These are phyloP conservation scores for Hypanus sabinus DNA, from an alignment of 2,113 vertebrate genomes.

Conservation along the genomic window DNA sequence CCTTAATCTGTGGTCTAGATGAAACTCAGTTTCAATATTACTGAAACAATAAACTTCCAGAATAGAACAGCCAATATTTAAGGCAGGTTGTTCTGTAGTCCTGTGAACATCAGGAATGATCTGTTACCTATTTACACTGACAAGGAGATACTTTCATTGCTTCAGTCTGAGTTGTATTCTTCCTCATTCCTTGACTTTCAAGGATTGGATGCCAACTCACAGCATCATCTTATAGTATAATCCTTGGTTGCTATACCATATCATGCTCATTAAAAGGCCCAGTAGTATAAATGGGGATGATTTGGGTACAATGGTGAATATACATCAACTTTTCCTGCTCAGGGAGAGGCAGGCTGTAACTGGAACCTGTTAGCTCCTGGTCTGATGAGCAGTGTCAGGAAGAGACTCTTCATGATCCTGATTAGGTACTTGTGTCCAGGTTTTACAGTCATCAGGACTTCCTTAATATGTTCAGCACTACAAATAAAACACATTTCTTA, in stretches of 20 bases:
- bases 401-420: constrained; percentile 52
- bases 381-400: constrained; percentile 48
- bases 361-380: constrained; percentile 20
- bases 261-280: neutral
- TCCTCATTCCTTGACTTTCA: neutral
- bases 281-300: neutral
- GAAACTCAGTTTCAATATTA: neutral
- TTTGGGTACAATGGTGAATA: neutral
- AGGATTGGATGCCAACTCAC: neutral
- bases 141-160: neutral
- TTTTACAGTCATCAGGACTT: constrained; percentile 51
- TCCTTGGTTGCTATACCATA: neutral
- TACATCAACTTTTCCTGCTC: neutral
- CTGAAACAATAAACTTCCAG: neutral
- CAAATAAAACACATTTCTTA: constrained; percentile 43
- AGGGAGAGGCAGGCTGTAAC: neutral
- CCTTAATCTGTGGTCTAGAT: neutral
- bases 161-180: neutral
- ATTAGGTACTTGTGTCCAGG: constrained; percentile 54
- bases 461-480: constrained; percentile 55
- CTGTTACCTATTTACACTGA: neutral
- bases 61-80: neutral
- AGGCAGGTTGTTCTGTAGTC: neutral
- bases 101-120: neutral
- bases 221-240: neutral